Percentiles rank a stretch among this genome's conserved stretches.
These are phyloP conservation scores for Xylota segnis DNA, from an alignment of 2,888 invertebrate genomes.

Conservation along the genomic window DNA sequence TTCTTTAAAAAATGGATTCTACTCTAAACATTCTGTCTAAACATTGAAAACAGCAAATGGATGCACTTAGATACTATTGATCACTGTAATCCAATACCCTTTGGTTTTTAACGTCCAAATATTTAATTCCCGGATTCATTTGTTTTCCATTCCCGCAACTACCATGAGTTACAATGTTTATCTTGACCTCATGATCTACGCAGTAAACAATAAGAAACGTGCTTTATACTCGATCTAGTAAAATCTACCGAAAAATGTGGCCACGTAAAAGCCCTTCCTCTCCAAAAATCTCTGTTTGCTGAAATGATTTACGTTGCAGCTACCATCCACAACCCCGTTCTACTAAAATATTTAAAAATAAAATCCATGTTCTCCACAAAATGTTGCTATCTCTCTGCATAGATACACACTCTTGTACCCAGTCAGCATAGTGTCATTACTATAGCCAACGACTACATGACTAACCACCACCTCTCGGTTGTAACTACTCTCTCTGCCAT, in stretches of 20 bases:
- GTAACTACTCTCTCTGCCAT: constrained; percentile 7
- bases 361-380: background rate
- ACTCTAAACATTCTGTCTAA: too few species aligned
- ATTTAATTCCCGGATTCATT: background rate
- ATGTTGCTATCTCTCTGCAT: background rate
- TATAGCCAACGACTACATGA: constrained; percentile 4
- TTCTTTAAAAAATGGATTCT: too few species aligned
- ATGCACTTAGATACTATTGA: too few species aligned
- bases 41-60: background rate
- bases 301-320: constrained; percentile 62
- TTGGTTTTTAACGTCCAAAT: too few species aligned
- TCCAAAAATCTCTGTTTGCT: constrained; percentile 57
- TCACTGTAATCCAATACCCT: too few species aligned
- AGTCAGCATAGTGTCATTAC: constrained; percentile 23
- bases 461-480: constrained; percentile 26
- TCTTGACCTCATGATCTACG: constrained; percentile 14
- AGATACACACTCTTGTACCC: constrained; percentile 1
- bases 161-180: constrained; percentile 4
- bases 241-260: constrained; percentile 21
- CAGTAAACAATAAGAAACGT: constrained; percentile 16
- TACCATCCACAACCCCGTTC: constrained; percentile 26
- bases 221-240: background rate
- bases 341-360: constrained; percentile 13
- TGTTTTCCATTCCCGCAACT: background rate
- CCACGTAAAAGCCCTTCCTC: constrained; percentile 26